These are phyloP conservation scores for Apamea anceps DNA, from an alignment of 2,888 invertebrate genomes.

Conservation along the genomic window DNA sequence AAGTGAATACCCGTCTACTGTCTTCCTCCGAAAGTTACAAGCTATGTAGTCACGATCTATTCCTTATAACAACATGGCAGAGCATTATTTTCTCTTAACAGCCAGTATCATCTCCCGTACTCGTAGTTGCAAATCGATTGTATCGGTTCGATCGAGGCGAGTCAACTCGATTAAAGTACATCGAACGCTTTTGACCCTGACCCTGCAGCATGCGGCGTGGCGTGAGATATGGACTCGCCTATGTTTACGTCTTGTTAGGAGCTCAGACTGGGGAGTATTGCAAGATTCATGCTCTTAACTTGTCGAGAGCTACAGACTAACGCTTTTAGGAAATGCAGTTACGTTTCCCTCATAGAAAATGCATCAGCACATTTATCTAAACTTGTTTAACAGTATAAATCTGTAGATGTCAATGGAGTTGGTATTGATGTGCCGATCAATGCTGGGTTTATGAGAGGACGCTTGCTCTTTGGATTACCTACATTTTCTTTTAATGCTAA, in stretches of 20 bases:
- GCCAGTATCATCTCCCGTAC: slow-evolving; percentile 69
- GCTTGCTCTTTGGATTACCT: slow-evolving; percentile 12
- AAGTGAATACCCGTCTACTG: slow-evolving; percentile 54
- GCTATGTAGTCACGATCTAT: slow-evolving; percentile 70
- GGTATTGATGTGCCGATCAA: slow-evolving; percentile 43
- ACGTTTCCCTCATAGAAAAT: slow-evolving; percentile 44
- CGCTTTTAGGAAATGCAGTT: slow-evolving; percentile 40
- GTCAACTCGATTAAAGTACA: slow-evolving; percentile 74
- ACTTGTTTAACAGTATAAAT: slow-evolving; percentile 33
- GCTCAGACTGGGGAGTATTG: slow-evolving; percentile 37
- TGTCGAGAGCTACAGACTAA: slow-evolving; percentile 33
- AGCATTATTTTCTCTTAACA: slow-evolving; percentile 68
- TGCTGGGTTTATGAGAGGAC: slow-evolving; percentile 31
- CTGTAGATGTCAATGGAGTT: slow-evolving; percentile 16
- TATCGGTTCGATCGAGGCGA: slow-evolving; percentile 71
- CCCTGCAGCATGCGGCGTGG: slow-evolving; percentile 69
- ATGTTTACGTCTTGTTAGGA: slow-evolving; percentile 75
- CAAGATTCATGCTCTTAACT: slow-evolving; percentile 54
- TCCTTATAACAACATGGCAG: slow-evolving; percentile 62
- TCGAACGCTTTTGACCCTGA: slow-evolving; percentile 80
- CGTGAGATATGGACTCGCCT: slow-evolving; percentile 75
- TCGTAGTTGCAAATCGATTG: slow-evolving; percentile 76
- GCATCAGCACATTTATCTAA: slow-evolving; percentile 36
- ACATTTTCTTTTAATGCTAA: slow-evolving; percentile 30
- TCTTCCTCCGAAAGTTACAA: slow-evolving; percentile 59